Percentiles rank a stretch among this genome's conserved stretches.
Conservation (phyloP, 2,797 vertebrate genomes). For the Ficedula albicollis region DNA sequence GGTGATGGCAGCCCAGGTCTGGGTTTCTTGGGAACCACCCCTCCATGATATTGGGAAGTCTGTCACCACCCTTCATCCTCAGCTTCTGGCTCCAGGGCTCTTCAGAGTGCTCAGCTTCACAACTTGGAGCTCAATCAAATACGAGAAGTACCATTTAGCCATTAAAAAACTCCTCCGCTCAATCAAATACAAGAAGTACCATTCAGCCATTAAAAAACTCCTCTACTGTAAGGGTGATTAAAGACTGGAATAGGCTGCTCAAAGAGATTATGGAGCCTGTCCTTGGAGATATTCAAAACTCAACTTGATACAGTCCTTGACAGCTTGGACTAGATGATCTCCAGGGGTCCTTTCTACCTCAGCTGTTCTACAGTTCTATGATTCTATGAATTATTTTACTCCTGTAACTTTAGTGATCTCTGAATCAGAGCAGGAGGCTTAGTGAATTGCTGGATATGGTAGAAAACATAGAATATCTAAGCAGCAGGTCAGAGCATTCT, state of each 20-base stretch:
- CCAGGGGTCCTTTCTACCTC: not conserved
- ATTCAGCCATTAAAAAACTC: not conserved
- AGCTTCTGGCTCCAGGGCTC: not conserved
- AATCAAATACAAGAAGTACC: not conserved
- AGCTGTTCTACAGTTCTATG: not conserved
- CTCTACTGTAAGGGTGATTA: not conserved
- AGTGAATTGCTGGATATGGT: not conserved
- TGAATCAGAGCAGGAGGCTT: not conserved
- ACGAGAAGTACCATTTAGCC: not conserved
- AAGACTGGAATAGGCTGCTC: not conserved
- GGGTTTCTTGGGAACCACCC: not conserved
- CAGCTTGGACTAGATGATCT: not conserved
- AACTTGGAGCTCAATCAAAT: not conserved
- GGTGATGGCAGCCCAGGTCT: not conserved
- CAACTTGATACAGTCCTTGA: not conserved
- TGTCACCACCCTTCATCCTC: not conserved
- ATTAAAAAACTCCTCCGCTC: not conserved
- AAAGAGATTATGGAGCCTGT: not conserved
- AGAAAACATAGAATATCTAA: not conserved
- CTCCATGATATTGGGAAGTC: not conserved
- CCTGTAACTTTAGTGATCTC: not conserved
- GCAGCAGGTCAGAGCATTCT: not conserved
- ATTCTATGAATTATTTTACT: slow-evolving; percentile 28
- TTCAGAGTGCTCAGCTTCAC: not conserved
- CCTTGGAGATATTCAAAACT: not conserved